These are phyloP conservation scores for Eledona agricola DNA, from an alignment of 2,888 invertebrate species.

Conservation along the genomic window DNA sequence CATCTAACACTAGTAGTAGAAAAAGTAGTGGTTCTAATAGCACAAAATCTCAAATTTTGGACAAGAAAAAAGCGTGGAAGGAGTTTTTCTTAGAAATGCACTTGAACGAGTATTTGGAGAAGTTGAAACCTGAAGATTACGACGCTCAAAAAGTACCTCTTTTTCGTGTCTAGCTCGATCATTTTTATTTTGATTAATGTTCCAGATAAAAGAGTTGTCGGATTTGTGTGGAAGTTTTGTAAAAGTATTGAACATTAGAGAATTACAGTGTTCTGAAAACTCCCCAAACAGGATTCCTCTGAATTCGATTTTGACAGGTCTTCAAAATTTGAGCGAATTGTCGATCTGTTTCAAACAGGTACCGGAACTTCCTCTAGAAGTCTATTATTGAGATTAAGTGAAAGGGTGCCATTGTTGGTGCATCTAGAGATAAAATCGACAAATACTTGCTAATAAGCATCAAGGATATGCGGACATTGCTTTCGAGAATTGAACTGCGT, in stretches of 20 bases:
- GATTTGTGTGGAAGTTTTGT: conserved; percentile 52
- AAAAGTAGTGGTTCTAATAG: conserved; percentile 2
- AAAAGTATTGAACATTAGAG: conserved; percentile 47
- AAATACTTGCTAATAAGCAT: too few relatives aligned
- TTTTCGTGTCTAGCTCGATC: background rate
- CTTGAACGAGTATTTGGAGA: conserved; percentile 54
- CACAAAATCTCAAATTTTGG: background rate
- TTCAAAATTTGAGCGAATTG: conserved; percentile 53
- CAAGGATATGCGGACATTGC: too few relatives aligned
- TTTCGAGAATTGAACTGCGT: too few relatives aligned
- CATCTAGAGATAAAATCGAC: too few relatives aligned
- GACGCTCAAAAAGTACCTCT: conserved; percentile 52
- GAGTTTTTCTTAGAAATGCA: conserved; percentile 55
- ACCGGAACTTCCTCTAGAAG: too few relatives aligned
- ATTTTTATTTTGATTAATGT: conserved; percentile 19
- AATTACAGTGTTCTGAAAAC: conserved; percentile 47
- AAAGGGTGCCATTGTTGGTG: too few relatives aligned
- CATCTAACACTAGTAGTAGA: conserved; percentile 15
- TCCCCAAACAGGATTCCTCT: conserved; percentile 52
- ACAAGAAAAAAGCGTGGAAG: conserved; percentile 51
- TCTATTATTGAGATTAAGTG: too few relatives aligned
- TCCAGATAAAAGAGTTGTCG: conserved; percentile 54
- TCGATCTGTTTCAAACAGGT: conserved; percentile 58
- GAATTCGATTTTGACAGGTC: conserved; percentile 50
- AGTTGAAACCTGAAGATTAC: conserved; percentile 56